Conservation (phyloP, 2,888 invertebrate genomes). For the Scaptomyza caliginosa region DNA sequence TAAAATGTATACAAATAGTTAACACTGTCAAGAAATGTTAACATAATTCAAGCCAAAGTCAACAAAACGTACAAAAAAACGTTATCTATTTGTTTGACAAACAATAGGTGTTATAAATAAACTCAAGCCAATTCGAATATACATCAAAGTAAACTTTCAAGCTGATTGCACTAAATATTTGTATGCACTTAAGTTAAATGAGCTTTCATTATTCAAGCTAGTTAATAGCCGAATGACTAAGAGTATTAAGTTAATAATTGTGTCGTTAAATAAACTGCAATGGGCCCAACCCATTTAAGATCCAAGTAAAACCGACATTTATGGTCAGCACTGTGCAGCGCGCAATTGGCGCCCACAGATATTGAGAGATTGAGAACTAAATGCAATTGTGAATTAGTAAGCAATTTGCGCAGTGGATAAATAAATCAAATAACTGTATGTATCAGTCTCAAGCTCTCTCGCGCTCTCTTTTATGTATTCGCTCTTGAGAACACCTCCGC, state of each 20-base stretch:
- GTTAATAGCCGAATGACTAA: not conserved
- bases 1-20: conserved; percentile 12
- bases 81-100: conserved; percentile 18
- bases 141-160: not conserved
- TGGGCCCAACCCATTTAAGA: conserved; percentile 21
- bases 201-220: too few species aligned
- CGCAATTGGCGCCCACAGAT: conserved; percentile 22
- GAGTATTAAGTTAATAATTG: not conserved
- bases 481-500: not conserved
- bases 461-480: not conserved
- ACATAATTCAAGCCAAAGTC: conserved; percentile 29
- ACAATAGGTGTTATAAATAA: not conserved
- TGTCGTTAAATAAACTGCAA: not conserved
- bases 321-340: not conserved
- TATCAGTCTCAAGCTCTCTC: not conserved
- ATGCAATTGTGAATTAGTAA: conserved; percentile 40
- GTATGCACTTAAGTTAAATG: not conserved
- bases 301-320: conserved; percentile 26
- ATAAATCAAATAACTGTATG: not conserved
- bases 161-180: not conserved
- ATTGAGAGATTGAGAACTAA: conserved; percentile 23
- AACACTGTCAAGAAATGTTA: conserved; percentile 14
- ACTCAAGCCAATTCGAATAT: not conserved
- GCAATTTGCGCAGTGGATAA: conserved; percentile 65
- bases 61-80: conserved; percentile 12